Conservation (phyloP, 2,797 vertebrate species). For the Emydoidea blandingii region DNA sequence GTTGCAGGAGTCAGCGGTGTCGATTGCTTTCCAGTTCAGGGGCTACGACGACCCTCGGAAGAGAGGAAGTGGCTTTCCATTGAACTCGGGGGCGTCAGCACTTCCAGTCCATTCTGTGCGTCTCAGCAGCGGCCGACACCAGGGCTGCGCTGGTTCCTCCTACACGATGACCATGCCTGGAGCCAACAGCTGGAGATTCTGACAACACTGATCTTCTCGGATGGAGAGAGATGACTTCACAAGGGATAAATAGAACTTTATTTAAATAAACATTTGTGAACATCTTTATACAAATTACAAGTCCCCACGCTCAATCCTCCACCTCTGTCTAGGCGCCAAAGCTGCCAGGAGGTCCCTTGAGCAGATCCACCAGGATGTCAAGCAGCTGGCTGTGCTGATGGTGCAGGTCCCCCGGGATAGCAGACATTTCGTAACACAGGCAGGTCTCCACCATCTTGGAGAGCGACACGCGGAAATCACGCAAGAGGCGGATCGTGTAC, state of each 20-base stretch:
- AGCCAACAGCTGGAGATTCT: constrained; percentile 55
- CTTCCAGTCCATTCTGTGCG: background rate
- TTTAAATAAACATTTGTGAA: constrained; percentile 88
- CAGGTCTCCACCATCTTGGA: constrained; percentile 92
- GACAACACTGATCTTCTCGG: constrained; percentile 70
- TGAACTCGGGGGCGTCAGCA: background rate
- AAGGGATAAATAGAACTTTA: constrained; percentile 89
- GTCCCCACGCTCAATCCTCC: constrained; percentile 69
- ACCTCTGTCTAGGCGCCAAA: constrained; percentile 71
- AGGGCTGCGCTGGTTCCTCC: background rate
- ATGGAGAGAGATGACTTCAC: constrained; percentile 79
- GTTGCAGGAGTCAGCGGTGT: background rate
- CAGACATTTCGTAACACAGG: constrained; percentile 82
- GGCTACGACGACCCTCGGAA: background rate
- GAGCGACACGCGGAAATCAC: constrained; percentile 89
- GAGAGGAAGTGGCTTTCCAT: background rate
- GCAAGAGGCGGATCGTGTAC: constrained; percentile 88
- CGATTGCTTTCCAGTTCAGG: background rate
- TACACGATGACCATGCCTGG: constrained; percentile 52
- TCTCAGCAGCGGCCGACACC: background rate
- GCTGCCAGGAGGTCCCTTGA: constrained; percentile 85
- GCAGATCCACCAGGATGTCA: constrained; percentile 89
- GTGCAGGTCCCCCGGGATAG: constrained; percentile 58
- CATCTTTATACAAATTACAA: constrained; percentile 85
- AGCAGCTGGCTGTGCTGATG: constrained; percentile 89